Evolutionary conservation across 37 sponge, comb jelly and placozoan species (phyloP).

Genomic region (Halichondria panicea): DNA sequence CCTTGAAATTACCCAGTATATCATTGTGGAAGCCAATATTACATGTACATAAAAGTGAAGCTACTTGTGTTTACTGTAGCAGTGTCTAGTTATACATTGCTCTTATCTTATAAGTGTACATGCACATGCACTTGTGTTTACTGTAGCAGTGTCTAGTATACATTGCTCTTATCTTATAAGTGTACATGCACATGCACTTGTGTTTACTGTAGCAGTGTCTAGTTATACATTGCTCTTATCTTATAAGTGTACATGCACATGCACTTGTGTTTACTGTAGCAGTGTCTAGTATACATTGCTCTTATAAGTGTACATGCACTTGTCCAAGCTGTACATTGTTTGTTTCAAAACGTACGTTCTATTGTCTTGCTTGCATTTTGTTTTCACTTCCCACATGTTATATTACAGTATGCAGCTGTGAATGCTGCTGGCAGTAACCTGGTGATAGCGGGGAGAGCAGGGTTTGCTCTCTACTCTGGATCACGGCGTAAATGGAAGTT

Average conservation of each 20-base stretch:
- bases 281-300: neutral
- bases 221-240: too few species aligned
- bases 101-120: too few species aligned
- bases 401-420: slow-evolving; percentile 70
- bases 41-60: too few species aligned
- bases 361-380: neutral
- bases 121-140: too few species aligned
- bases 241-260: neutral
- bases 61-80: neutral
- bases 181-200: too few species aligned
- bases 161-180: too few species aligned
- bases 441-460: slow-evolving; percentile 69
- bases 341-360: neutral
- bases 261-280: neutral
- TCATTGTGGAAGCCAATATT: too few species aligned
- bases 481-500: slow-evolving; percentile 81
- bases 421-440: slow-evolving; percentile 49
- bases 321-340: neutral
- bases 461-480: slow-evolving; percentile 66
- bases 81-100: neutral
- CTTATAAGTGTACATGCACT: neutral
- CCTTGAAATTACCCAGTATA: too few species aligned
- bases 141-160: too few species aligned
- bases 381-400: neutral
- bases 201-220: too few species aligned